Percentiles rank a stretch among this genome's conserved stretches.
Conservation (phyloP, 2,113 vertebrate genomes). For the Dromaius novaehollandiae region DNA sequence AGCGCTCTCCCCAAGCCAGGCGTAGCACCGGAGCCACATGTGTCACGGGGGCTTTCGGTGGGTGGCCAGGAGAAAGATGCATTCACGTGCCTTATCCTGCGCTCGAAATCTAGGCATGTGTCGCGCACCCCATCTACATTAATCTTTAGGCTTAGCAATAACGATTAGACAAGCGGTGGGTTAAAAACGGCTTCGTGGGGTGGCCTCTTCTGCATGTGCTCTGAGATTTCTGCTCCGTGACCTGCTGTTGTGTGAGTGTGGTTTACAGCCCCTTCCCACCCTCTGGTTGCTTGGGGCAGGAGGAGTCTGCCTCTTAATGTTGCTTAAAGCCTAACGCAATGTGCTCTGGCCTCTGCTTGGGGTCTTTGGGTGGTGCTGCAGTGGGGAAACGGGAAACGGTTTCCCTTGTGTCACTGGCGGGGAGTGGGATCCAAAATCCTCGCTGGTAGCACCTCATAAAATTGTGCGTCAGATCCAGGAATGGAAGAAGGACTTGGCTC, state of each 20-base stretch:
- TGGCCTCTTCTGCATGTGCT: not conserved
- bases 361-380: not conserved
- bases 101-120: not conserved
- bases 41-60: not conserved
- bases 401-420: not conserved
- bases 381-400: fast-evolving
- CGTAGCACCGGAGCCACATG: fast-evolving
- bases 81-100: not conserved
- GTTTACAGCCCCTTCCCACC: not conserved
- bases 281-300: not conserved
- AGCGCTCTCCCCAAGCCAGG: not conserved
- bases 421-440: not conserved
- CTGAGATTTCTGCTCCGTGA: not conserved
- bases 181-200: not conserved
- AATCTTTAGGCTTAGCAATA: not conserved
- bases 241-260: fast-evolving
- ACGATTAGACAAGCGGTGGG: not conserved
- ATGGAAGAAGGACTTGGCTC: not conserved
- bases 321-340: not conserved
- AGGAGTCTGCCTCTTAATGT: not conserved
- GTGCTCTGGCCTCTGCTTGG: not conserved
- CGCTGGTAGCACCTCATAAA: not conserved
- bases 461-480: not conserved
- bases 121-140: not conserved
- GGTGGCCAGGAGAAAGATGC: not conserved